These are phyloP conservation scores for Helicoverpa armigera DNA, from an alignment of 1,140 invertebrate genomes.

Conservation along the genomic window DNA sequence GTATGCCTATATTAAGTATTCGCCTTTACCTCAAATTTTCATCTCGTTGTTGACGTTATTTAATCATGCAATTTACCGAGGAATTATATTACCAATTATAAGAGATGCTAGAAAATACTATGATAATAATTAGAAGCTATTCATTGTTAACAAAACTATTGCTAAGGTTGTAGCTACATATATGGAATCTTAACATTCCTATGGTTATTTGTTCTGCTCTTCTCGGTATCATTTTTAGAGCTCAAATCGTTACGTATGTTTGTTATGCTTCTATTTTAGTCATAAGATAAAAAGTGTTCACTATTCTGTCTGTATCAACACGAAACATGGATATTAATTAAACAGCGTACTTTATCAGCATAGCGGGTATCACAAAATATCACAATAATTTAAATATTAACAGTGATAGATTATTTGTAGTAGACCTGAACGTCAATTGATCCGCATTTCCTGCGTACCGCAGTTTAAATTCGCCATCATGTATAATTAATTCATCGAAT, in stretches of 20 bases:
- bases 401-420: no score
- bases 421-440: no score
- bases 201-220: background rate
- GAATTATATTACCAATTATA: conserved; percentile 4
- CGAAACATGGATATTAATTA: background rate
- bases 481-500: no score
- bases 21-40: conserved; percentile 30
- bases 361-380: no score
- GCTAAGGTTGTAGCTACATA: background rate
- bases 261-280: conserved; percentile 18
- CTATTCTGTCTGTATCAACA: background rate
- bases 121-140: background rate
- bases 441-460: no score
- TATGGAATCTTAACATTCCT: conserved; percentile 40
- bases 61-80: background rate
- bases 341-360: background rate
- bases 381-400: no score
- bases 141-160: background rate
- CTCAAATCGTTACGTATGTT: conserved; percentile 8
- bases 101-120: conserved; percentile 10
- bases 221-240: background rate
- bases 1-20: conserved; percentile 4
- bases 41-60: background rate
- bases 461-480: no score
- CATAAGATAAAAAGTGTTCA: conserved; percentile 29